These are phyloP conservation scores for Ptychoptera albimana DNA, from an alignment of 2,888 invertebrate species.

Conservation along the genomic window DNA sequence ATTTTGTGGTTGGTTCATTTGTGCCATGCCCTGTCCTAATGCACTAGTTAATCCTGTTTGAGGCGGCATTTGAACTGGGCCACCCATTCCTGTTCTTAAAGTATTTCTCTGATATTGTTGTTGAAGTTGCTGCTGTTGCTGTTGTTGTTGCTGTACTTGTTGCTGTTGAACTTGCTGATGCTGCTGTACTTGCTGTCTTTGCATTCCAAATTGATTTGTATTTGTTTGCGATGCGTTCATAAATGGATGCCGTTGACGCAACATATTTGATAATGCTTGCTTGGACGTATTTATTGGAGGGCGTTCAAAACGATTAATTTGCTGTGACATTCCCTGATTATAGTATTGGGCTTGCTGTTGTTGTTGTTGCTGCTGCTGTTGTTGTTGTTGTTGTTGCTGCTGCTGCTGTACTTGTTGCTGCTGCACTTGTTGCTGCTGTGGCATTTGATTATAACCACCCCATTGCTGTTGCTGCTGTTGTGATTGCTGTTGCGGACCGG, in stretches of 20 bases:
- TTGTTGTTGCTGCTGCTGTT: conserved; percentile 22
- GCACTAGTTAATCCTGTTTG: conserved; percentile 27
- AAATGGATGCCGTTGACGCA: conserved; percentile 54
- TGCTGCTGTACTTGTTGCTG: conserved; percentile 12
- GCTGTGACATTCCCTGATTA: conserved; percentile 17
- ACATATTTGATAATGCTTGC: conserved; percentile 73
- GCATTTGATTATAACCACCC: conserved; percentile 24
- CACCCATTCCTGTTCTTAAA: conserved; percentile 20
- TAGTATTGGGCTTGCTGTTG: conserved; percentile 11
- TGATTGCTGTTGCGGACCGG: conserved; percentile 8
- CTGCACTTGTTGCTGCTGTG: conserved; percentile 9
- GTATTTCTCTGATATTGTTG: conserved; percentile 22
- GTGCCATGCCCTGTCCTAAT: conserved; percentile 33
- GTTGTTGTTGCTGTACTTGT: conserved; percentile 22
- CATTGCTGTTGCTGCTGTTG: conserved; percentile 21
- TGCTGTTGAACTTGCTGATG: conserved; percentile 27
- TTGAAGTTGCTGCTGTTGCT: conserved; percentile 17
- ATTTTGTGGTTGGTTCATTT: conserved; percentile 19
- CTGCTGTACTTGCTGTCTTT: conserved; percentile 24
- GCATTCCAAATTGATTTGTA: conserved; percentile 18
- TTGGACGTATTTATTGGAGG: conserved; percentile 54
- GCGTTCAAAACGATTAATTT: conserved; percentile 29
- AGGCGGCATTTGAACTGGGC: conserved; percentile 30
- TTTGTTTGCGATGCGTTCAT: conserved; percentile 24
- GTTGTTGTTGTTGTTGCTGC: conserved; percentile 16